A percentile compares a stretch with the other conserved stretches of the same genome.
Evolutionary conservation across 2,888 invertebrate genomes (phyloP).

Genomic region (Eledona agricola): DNA sequence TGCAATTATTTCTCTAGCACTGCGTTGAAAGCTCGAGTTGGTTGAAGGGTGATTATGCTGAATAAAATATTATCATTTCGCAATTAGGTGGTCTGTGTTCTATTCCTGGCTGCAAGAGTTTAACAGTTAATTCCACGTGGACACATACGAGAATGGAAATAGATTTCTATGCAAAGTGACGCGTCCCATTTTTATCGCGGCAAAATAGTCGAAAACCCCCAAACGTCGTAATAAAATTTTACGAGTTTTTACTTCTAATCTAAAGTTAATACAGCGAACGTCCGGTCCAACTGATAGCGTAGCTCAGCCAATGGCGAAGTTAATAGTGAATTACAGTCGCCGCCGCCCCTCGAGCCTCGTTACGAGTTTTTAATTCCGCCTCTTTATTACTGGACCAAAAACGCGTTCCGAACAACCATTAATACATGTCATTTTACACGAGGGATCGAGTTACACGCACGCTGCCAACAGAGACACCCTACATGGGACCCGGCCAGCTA

Average conservation of each 20-base stretch:
- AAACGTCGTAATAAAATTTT: slow-evolving; percentile 50
- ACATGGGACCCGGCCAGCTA: slow-evolving; percentile 29
- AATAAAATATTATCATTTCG: too few species aligned
- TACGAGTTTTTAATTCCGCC: slow-evolving; percentile 60
- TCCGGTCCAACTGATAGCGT: slow-evolving; percentile 49
- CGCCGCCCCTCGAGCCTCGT: slow-evolving; percentile 53
- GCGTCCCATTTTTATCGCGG: too few species aligned
- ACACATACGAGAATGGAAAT: too few species aligned
- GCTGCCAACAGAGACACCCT: slow-evolving; percentile 24
- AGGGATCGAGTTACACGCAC: slow-evolving; percentile 32
- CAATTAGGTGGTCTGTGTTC: too few species aligned
- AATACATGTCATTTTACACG: slow-evolving; percentile 50
- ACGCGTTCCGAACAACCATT: slow-evolving; percentile 52
- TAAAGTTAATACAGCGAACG: slow-evolving; percentile 53
- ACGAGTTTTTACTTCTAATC: slow-evolving; percentile 53
- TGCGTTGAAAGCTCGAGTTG: too few species aligned
- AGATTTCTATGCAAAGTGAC: too few species aligned
- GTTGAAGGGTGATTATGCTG: too few species aligned
- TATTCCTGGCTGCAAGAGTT: too few species aligned
- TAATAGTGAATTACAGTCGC: slow-evolving; percentile 53
- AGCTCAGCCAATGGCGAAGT: slow-evolving; percentile 49
- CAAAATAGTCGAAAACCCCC: too few species aligned
- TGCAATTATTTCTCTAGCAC: too few species aligned
- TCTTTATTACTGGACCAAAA: slow-evolving; percentile 55
- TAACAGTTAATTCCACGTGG: too few species aligned